phyloP scores from a whole-genome alignment of 1,140 invertebrate species.

The Eubasilissa regina region DNA sequence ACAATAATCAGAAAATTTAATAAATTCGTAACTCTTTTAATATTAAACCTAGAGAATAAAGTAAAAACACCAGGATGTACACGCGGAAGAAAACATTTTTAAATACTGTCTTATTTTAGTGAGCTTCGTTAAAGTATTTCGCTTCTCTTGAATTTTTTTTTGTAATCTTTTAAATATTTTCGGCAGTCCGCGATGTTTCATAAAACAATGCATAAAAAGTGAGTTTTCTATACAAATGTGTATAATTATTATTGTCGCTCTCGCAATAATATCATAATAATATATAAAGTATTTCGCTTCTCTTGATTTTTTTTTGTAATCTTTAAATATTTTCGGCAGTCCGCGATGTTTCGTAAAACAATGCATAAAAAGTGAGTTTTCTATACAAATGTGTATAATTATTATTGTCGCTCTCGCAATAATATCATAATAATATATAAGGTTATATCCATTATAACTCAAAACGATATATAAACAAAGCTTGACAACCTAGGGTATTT shows the following conservation, averaged over 20 bases:
- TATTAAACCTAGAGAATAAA: too few species aligned
- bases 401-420: not conserved
- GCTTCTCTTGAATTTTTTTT: not conserved
- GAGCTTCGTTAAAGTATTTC: too few species aligned
- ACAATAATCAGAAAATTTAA: too few species aligned
- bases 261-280: not conserved
- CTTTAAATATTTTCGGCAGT: not conserved
- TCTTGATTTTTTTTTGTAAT: not conserved
- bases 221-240: not conserved
- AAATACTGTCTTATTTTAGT: too few species aligned
- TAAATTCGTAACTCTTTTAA: too few species aligned
- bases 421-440: not conserved
- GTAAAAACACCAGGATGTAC: too few species aligned
- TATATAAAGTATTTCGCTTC: too few species aligned
- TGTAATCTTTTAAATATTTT: constrained; percentile 4
- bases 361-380: not conserved
- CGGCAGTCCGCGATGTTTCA: not conserved
- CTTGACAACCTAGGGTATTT: not conserved
- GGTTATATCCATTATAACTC: not conserved
- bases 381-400: not conserved
- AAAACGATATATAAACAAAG: not conserved
- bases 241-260: constrained; percentile 2
- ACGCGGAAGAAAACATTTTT: too few species aligned
- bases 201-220: not conserved
- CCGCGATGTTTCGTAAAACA: not conserved